Evolutionary conservation across 2,797 vertebrate genomes (phyloP).

Genomic region (Esox masquinongy): DNA sequence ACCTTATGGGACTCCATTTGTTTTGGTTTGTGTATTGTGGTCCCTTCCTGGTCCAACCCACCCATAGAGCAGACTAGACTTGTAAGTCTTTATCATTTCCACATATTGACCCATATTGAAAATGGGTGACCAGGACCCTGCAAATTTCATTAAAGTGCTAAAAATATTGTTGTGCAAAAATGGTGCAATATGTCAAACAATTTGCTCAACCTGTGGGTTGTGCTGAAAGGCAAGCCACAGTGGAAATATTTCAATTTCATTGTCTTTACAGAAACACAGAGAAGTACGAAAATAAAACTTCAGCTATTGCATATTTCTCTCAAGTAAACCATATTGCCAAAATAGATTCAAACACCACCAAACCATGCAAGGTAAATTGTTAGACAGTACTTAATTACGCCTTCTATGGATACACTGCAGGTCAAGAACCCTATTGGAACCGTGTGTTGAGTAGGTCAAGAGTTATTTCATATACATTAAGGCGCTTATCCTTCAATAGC

Average conservation of each 20-base stretch:
- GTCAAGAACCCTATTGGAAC: conserved; percentile 60
- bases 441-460: conserved; percentile 78
- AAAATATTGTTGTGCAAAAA: conserved; percentile 52
- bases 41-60: conserved; percentile 17
- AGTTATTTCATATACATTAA: conserved; percentile 82
- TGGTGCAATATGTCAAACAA: conserved; percentile 49
- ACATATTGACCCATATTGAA: conserved; percentile 10
- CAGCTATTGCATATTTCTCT: conserved; percentile 25
- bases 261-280: conserved; percentile 36
- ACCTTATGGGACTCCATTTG: conserved; percentile 3
- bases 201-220: conserved; percentile 43
- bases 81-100: conserved; percentile 10
- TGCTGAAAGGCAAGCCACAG: conserved; percentile 53
- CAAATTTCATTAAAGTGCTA: conserved; percentile 61
- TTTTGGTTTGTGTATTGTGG: conserved; percentile 7
- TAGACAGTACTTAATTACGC: conserved; percentile 24
- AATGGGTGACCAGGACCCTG: conserved; percentile 13
- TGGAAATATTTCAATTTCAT: conserved; percentile 43
- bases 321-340: conserved; percentile 55
- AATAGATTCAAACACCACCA: conserved; percentile 63
- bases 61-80: conserved; percentile 19
- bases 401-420: conserved; percentile 22
- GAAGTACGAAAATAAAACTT: conserved; percentile 50
- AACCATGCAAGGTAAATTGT: conserved; percentile 57
- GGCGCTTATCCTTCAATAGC: conserved; percentile 75